Conservation (phyloP, 2,888 invertebrate genomes). For the Panorpa germanica region DNA sequence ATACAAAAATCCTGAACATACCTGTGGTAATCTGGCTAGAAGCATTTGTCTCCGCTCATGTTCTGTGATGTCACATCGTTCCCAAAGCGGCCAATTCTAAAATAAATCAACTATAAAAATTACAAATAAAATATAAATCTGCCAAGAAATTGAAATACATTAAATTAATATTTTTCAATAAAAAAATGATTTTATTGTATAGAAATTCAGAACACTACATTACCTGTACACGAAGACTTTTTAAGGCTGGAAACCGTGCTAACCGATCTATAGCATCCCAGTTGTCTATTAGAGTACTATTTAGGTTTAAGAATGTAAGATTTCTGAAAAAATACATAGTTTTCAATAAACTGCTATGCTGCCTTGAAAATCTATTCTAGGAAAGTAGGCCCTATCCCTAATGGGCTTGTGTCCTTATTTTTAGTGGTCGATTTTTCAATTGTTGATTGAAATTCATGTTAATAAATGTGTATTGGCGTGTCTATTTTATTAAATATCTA, state of each 20-base stretch:
- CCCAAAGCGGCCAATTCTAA: slow-evolving; percentile 55
- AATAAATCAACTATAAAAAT: slow-evolving; percentile 13
- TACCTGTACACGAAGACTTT: slow-evolving; percentile 68
- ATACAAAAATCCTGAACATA: too few species aligned
- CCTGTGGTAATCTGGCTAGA: slow-evolving; percentile 73
- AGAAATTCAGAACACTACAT: slow-evolving; percentile 7
- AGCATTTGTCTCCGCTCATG: slow-evolving; percentile 74
- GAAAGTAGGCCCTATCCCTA: too few species aligned
- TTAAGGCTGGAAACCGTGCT: slow-evolving; percentile 62
- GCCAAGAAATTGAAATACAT: slow-evolving; percentile 4
- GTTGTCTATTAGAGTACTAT: slow-evolving; percentile 60
- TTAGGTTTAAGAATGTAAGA: slow-evolving; percentile 65
- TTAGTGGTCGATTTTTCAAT: too few species aligned
- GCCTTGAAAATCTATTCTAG: too few species aligned
- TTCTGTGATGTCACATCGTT: slow-evolving; percentile 65
- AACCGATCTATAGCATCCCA: slow-evolving; percentile 85
- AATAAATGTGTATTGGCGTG: too few species aligned
- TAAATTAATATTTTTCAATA: slow-evolving; percentile 15
- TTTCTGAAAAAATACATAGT: slow-evolving; percentile 34
- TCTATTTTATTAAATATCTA: too few species aligned
- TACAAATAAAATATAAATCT: slow-evolving; percentile 7
- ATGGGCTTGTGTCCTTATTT: too few species aligned
- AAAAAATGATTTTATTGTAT: slow-evolving; percentile 6
- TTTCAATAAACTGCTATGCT: too few species aligned
- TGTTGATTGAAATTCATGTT: too few species aligned